Evolutionary conservation across 2,888 invertebrate genomes (phyloP).

Genomic region (Neoitamus cyanurus): DNA sequence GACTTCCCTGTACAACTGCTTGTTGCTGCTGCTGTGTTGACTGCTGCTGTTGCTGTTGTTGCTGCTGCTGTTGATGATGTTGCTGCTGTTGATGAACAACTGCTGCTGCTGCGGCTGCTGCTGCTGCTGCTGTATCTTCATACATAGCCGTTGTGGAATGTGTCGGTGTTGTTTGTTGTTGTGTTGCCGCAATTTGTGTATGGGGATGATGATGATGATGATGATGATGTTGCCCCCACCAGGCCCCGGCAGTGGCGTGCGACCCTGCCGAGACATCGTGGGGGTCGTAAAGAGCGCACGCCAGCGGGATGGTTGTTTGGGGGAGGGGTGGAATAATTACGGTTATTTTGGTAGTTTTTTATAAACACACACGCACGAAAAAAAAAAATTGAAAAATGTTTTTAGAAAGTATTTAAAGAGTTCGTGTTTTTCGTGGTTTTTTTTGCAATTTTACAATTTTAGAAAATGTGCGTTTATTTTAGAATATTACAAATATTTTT

Average conservation of each 20-base stretch:
- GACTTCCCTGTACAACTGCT: conserved; percentile 49
- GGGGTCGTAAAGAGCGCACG: conserved; percentile 69
- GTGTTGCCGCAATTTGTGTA: conserved; percentile 66
- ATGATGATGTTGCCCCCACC: conserved; percentile 66
- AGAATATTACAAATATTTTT: conserved; percentile 1
- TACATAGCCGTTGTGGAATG: conserved; percentile 71
- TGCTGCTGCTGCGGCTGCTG: conserved; percentile 52
- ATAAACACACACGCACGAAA: conserved; percentile 53
- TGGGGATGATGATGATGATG: conserved; percentile 55
- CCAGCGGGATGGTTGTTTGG: conserved; percentile 68
- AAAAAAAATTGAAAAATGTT: conserved; percentile 24
- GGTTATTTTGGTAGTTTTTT: conserved; percentile 66
- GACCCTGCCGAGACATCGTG: conserved; percentile 69
- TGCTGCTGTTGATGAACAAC: conserved; percentile 52
- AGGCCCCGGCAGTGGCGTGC: conserved; percentile 69
- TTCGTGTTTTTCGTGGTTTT: conserved; percentile 2
- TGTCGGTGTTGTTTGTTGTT: conserved; percentile 68
- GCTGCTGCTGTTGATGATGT: conserved; percentile 59
- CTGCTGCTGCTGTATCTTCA: conserved; percentile 67
- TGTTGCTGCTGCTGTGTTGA: conserved; percentile 59
- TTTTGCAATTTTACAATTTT: not conserved
- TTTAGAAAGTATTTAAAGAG: not conserved
- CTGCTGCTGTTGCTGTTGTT: conserved; percentile 59
- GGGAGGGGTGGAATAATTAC: conserved; percentile 68
- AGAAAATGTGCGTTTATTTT: not conserved